These are phyloP conservation scores for Origma solitaria DNA, from an alignment of 2,113 vertebrate genomes.

Conservation along the genomic window DNA sequence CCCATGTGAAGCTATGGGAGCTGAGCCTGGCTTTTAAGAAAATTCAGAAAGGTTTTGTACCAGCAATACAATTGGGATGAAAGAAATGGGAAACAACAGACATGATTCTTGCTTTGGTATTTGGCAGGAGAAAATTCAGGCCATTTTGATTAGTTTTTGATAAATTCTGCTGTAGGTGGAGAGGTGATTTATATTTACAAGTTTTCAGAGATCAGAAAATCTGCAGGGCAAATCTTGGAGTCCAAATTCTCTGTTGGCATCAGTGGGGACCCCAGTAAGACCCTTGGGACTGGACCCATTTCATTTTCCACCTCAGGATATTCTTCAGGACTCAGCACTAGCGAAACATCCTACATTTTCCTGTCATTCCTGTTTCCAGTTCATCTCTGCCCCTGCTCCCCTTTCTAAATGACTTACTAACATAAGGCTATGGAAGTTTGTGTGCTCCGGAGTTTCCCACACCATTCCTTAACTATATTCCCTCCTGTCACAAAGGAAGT, in stretches of 20 bases:
- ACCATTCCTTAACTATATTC: conserved; percentile 64
- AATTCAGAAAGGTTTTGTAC: neutral
- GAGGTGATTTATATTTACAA: neutral
- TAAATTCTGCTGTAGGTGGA: fast-evolving
- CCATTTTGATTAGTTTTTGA: neutral
- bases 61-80: neutral
- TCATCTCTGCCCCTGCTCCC: neutral
- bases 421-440: conserved; percentile 21
- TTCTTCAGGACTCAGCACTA: neutral
- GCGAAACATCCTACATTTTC: neutral
- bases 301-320: neutral
- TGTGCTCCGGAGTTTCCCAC: conserved; percentile 71
- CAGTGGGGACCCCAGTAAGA: neutral
- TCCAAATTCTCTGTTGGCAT: neutral
- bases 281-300: neutral
- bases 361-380: neutral
- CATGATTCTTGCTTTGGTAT: neutral
- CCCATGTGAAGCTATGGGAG: neutral
- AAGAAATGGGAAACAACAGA: neutral
- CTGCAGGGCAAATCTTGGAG: neutral
- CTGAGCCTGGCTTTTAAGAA: neutral
- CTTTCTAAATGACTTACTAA: neutral
- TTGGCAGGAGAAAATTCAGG: neutral
- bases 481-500: conserved; percentile 78
- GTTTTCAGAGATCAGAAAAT: neutral